phyloP scores from a whole-genome alignment of 2,113 vertebrate species.

The Pavo muticus region DNA sequence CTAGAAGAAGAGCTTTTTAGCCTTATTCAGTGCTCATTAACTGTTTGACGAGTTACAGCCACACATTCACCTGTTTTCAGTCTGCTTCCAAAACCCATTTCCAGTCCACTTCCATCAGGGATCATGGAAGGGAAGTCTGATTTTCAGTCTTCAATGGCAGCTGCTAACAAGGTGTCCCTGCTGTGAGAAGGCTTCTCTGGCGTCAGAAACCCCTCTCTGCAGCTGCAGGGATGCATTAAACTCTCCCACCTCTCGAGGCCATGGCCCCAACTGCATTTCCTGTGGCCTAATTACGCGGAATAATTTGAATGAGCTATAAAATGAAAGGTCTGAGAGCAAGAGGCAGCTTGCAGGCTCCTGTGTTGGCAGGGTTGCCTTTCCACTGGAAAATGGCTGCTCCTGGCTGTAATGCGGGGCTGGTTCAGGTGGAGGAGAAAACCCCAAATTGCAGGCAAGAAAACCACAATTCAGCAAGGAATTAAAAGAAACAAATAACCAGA shows the following conservation, averaged over 20 bases:
- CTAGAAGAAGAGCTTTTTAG: neutral
- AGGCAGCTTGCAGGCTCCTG: neutral
- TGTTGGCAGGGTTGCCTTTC: neutral
- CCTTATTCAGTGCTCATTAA: neutral
- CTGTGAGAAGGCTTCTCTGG: neutral
- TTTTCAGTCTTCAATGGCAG: neutral
- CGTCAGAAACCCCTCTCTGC: accelerated
- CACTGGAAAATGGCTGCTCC: neutral
- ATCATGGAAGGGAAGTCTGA: neutral
- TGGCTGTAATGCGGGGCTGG: neutral
- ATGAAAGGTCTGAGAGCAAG: neutral
- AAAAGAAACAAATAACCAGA: neutral
- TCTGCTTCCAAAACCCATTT: neutral
- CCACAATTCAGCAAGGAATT: neutral
- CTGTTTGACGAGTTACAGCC: neutral
- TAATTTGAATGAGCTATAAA: neutral
- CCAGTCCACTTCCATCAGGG: accelerated
- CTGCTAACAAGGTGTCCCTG: neutral
- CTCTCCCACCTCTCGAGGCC: neutral
- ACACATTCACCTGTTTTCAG: neutral
- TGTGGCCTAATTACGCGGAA: neutral
- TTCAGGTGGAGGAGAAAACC: neutral
- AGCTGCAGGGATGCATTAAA: neutral
- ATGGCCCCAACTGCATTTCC: accelerated
- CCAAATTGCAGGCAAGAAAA: neutral